Conservation (phyloP, 1,140 invertebrate genomes). For the Ectropis grisescens region DNA sequence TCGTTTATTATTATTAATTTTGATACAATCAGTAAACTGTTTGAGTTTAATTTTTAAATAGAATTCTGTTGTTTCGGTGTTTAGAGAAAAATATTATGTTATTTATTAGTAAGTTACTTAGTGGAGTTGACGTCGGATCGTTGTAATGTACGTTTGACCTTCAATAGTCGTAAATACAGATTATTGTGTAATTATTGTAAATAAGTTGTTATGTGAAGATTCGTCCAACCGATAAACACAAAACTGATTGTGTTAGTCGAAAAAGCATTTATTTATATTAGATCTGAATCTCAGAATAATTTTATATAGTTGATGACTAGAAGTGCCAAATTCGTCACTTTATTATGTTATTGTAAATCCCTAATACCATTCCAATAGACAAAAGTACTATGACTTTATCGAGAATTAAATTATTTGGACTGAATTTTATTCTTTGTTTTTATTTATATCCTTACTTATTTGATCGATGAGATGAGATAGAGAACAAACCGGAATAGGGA, state of each 20-base stretch:
- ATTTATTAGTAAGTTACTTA: no score
- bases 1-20: no score
- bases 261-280: slow-evolving; percentile 50
- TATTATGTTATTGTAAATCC: slow-evolving; percentile 22
- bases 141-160: no score
- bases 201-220: slow-evolving; percentile 48
- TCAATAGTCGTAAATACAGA: not conserved
- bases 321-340: slow-evolving; percentile 53
- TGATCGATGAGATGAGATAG: no score
- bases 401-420: slow-evolving; percentile 54
- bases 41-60: no score
- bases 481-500: no score
- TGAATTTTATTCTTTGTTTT: slow-evolving; percentile 41
- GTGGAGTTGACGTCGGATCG: no score
- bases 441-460: slow-evolving; percentile 9
- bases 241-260: slow-evolving; percentile 18
- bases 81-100: no score
- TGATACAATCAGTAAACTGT: no score
- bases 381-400: slow-evolving; percentile 37
- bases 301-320: slow-evolving; percentile 25
- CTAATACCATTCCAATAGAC: slow-evolving; percentile 57
- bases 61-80: no score
- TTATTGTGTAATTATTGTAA: slow-evolving; percentile 42
- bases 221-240: slow-evolving; percentile 31
- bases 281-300: slow-evolving; percentile 44